phyloP scores from a whole-genome alignment of 2,113 vertebrate genomes.

The Rhombomys opimus region DNA sequence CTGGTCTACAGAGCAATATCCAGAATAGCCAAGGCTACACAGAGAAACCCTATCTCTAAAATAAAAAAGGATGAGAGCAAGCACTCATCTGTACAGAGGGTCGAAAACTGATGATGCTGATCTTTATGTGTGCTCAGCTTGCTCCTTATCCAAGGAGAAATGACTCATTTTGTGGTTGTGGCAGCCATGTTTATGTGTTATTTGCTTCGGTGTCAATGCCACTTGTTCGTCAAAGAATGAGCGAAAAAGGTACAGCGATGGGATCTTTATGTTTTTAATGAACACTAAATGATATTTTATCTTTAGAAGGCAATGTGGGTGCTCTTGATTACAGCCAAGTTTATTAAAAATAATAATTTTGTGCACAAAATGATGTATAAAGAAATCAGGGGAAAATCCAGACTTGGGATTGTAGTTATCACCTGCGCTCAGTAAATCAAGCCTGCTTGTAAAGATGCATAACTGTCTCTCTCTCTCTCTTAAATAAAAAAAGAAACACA shows the following conservation, averaged over 20 bases:
- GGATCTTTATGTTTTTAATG: conserved; percentile 9
- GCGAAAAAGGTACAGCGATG: background rate
- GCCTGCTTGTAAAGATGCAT: conserved; percentile 53
- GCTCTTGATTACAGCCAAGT: background rate
- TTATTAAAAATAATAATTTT: conserved; percentile 53
- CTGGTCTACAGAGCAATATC: too few relatives aligned
- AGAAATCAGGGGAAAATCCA: conserved; percentile 52
- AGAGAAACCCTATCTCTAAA: too few relatives aligned
- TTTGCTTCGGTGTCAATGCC: background rate
- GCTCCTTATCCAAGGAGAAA: background rate
- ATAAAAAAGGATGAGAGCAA: background rate
- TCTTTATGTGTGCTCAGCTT: background rate
- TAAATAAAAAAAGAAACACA: conserved; percentile 55
- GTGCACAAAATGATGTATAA: conserved; percentile 40
- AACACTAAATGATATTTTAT: conserved; percentile 51
- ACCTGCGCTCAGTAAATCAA: conserved; percentile 44
- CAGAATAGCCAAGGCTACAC: too few relatives aligned
- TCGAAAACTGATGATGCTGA: background rate
- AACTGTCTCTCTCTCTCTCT: conserved; percentile 63
- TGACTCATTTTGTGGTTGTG: background rate
- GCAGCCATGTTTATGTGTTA: background rate
- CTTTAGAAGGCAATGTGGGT: conserved; percentile 43
- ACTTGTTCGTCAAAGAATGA: conserved; percentile 22
- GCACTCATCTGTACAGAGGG: background rate
- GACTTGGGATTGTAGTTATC: background rate